Conservation (phyloP, 2,113 vertebrate species). For the Eleginops maclovinus region DNA sequence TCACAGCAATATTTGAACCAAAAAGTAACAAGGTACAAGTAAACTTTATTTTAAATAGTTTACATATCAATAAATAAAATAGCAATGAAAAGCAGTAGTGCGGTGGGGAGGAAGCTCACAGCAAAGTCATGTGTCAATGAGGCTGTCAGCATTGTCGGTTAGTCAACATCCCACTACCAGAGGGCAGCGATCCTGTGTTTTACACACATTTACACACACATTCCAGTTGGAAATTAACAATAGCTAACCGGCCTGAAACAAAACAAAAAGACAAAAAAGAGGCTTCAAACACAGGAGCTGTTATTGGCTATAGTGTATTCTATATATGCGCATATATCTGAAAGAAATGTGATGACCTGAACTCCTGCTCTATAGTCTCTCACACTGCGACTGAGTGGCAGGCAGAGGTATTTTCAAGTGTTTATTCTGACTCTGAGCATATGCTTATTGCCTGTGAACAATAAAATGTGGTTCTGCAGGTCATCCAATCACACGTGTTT, state of each 20-base stretch:
- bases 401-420: not conserved
- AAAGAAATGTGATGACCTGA: not conserved
- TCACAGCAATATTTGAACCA: not conserved
- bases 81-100: too few species aligned
- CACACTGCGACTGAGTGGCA: not conserved
- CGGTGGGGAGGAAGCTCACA: not conserved
- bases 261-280: too few species aligned
- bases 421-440: not conserved
- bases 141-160: conserved; percentile 27
- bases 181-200: conserved; percentile 2
- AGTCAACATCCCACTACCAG: conserved; percentile 15
- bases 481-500: not conserved
- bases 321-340: not conserved
- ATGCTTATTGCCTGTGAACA: not conserved
- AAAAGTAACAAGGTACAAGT: not conserved
- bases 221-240: not conserved
- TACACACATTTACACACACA: conserved; percentile 2
- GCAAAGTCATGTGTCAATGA: conserved; percentile 51
- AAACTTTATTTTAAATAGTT: not conserved
- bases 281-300: not conserved
- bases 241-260: not conserved
- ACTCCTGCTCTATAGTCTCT: not conserved
- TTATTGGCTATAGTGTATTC: not conserved
- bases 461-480: not conserved
- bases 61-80: not conserved